These are phyloP conservation scores for Mythimna ferrago DNA, from an alignment of 2,888 invertebrate species.

Conservation along the genomic window DNA sequence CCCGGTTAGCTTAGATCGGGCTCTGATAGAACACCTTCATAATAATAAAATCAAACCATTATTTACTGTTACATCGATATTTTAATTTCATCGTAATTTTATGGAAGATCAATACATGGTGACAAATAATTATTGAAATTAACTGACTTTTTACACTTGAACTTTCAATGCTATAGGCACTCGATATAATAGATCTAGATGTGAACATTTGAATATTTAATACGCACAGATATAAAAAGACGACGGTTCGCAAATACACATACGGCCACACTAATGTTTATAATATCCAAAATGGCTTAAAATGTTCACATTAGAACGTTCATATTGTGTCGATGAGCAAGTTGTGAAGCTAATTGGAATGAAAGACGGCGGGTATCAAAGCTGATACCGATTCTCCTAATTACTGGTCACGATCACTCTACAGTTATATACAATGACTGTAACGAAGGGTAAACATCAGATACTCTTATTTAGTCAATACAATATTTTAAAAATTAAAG, in stretches of 20 bases:
- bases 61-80: conserved; percentile 89
- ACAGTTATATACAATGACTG: conserved; percentile 86
- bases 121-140: conserved; percentile 89
- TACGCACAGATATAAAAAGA: conserved; percentile 88
- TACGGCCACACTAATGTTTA: conserved; percentile 84
- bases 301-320: conserved; percentile 88
- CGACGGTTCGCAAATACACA: conserved; percentile 85
- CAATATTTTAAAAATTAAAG: conserved; percentile 67
- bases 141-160: conserved; percentile 90
- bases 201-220: conserved; percentile 89
- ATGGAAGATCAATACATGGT: conserved; percentile 91
- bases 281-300: conserved; percentile 87
- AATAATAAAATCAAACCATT: conserved; percentile 80
- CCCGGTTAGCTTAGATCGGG: too few relatives aligned
- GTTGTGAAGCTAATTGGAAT: conserved; percentile 86
- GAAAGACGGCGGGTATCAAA: conserved; percentile 81
- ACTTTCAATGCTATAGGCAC: conserved; percentile 90
- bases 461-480: conserved; percentile 77
- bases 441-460: conserved; percentile 80
- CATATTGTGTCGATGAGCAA: conserved; percentile 81
- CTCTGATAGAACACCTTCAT: neutral
- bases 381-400: conserved; percentile 84
- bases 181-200: conserved; percentile 90
- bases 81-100: conserved; percentile 91
- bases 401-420: conserved; percentile 85